Percentiles rank a stretch among this genome's conserved stretches.
These are phyloP conservation scores for Drosophila kepulauana DNA, from an alignment of 1,140 invertebrate genomes.

Conservation along the genomic window DNA sequence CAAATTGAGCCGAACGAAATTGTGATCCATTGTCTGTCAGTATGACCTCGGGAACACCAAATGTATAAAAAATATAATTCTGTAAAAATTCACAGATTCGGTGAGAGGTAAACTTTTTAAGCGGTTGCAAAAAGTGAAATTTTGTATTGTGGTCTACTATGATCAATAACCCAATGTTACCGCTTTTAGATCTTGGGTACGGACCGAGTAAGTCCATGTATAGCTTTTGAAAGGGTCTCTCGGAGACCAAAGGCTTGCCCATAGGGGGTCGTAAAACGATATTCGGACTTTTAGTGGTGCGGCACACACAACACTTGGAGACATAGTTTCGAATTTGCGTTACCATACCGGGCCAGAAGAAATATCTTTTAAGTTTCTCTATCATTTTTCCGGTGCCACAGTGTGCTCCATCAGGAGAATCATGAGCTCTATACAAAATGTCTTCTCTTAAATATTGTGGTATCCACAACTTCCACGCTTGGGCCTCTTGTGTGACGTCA, in stretches of 20 bases:
- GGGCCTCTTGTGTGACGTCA: not conserved
- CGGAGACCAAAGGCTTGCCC: constrained; percentile 17
- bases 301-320: constrained; percentile 19
- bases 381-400: constrained; percentile 20
- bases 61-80: constrained; percentile 15
- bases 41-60: constrained; percentile 15
- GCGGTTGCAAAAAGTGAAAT: constrained; percentile 16
- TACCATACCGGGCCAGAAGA: not conserved
- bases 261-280: constrained; percentile 19
- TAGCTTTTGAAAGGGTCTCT: constrained; percentile 29
- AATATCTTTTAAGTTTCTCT: not conserved
- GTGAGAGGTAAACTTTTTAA: constrained; percentile 10
- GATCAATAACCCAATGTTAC: constrained; percentile 23
- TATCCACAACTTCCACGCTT: constrained; percentile 31
- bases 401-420: constrained; percentile 20
- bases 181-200: constrained; percentile 29
- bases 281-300: constrained; percentile 21
- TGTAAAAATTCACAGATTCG: constrained; percentile 19
- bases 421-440: constrained; percentile 13
- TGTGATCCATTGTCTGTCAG: not conserved
- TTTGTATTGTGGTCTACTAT: constrained; percentile 29
- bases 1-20: not conserved
- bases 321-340: not conserved
- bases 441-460: not conserved
- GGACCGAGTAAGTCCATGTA: constrained; percentile 23